phyloP scores from a whole-genome alignment of 2,113 vertebrate genomes.

The Microtus oregoni region DNA sequence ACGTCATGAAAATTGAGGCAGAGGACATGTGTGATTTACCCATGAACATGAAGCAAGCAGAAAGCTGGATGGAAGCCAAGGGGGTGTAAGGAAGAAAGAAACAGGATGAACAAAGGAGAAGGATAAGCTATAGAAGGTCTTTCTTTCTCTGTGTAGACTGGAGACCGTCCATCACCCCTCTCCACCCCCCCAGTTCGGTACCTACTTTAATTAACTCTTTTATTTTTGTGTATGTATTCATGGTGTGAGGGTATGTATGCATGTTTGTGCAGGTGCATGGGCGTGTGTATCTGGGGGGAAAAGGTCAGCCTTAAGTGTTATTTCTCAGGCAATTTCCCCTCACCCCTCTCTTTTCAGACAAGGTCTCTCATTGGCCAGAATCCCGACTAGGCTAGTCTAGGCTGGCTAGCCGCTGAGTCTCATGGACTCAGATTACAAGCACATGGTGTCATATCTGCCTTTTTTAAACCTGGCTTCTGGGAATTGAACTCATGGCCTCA shows the following conservation, averaged over 20 bases:
- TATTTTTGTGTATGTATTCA: background rate
- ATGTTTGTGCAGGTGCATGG: background rate
- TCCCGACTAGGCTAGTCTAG: background rate
- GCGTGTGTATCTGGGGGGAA: background rate
- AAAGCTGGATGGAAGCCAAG: background rate
- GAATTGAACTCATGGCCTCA: background rate
- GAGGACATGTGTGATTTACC: background rate
- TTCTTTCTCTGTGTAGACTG: background rate
- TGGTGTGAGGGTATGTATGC: too few species aligned
- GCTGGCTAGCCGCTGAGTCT: background rate
- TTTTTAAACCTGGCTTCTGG: background rate
- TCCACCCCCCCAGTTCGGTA: background rate
- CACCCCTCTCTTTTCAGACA: background rate
- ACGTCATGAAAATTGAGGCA: background rate
- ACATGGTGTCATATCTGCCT: background rate
- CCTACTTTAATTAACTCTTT: background rate
- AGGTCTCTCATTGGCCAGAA: background rate
- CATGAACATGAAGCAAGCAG: background rate
- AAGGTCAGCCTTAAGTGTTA: background rate
- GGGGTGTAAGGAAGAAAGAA: background rate
- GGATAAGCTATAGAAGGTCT: background rate
- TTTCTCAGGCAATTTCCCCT: background rate
- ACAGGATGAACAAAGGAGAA: background rate
- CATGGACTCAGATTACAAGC: background rate
- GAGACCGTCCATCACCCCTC: background rate